These are phyloP conservation scores for Monopterus albus DNA, from an alignment of 2,113 vertebrate species.

Conservation along the genomic window DNA sequence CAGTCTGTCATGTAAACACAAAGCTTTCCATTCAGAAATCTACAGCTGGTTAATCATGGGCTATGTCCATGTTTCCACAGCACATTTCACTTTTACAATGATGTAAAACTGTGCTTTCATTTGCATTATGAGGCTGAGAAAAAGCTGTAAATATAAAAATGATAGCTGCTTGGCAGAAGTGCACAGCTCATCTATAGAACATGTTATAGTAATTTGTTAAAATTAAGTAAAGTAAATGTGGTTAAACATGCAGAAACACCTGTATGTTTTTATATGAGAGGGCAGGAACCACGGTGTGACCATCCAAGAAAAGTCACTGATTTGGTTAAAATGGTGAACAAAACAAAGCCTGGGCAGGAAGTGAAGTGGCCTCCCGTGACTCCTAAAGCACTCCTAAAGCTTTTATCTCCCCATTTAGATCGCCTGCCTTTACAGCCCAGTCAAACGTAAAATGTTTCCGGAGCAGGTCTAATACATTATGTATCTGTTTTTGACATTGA, in stretches of 20 bases:
- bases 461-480: not conserved
- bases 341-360: not conserved
- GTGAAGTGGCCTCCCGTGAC: slow-evolving; percentile 28
- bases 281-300: not conserved
- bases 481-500: too few relatives aligned
- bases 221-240: not conserved
- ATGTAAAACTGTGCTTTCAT: not conserved
- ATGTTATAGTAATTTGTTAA: too few relatives aligned
- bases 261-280: not conserved
- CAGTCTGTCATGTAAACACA: too few relatives aligned
- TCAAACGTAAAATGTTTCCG: not conserved
- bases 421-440: not conserved
- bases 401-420: slow-evolving; percentile 16
- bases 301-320: not conserved
- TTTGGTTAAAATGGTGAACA: not conserved
- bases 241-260: not conserved
- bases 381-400: slow-evolving; percentile 23
- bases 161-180: too few relatives aligned
- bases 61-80: not conserved
- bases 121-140: not conserved
- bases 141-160: not conserved
- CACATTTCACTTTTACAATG: too few relatives aligned
- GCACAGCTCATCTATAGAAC: too few relatives aligned
- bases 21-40: not conserved
- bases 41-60: not conserved